Conservation (phyloP, 1,140 invertebrate species). For the Microplitis demolitor region DNA sequence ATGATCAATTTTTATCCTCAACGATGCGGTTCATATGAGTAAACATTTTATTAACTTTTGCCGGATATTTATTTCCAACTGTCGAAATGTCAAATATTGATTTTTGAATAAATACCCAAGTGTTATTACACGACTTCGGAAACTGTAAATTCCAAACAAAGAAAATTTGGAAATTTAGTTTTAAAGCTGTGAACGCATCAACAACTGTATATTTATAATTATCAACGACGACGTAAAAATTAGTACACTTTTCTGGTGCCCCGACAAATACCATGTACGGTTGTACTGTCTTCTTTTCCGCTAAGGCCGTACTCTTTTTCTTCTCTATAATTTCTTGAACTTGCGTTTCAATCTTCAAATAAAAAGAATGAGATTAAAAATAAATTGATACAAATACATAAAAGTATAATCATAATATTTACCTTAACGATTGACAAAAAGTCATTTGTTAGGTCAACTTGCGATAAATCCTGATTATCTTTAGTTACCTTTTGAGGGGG, state of each 20-base stretch:
- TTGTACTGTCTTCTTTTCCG: not conserved
- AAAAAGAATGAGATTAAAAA: not conserved
- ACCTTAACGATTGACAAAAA: not conserved
- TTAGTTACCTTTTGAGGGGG: not conserved
- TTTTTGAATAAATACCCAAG: no score
- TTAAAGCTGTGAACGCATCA: not conserved
- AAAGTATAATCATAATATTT: not conserved
- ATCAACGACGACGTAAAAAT: not conserved
- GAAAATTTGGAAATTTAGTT: not conserved
- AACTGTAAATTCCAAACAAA: not conserved
- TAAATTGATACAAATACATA: not conserved
- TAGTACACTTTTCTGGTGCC: not conserved
- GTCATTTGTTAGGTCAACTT: not conserved
- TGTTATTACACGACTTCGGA: no score
- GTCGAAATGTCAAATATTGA: no score
- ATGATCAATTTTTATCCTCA: no score
- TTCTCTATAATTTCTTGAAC: not conserved
- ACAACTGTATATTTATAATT: not conserved
- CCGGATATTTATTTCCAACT: no score
- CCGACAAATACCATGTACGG: not conserved
- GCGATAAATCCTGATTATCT: not conserved
- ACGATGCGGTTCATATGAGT: no score
- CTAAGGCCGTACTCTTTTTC: not conserved
- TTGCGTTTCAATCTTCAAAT: not conserved
- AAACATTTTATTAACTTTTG: no score